Conservation (phyloP, 1,140 invertebrate species). For the Pseudobourletiella spinata region DNA sequence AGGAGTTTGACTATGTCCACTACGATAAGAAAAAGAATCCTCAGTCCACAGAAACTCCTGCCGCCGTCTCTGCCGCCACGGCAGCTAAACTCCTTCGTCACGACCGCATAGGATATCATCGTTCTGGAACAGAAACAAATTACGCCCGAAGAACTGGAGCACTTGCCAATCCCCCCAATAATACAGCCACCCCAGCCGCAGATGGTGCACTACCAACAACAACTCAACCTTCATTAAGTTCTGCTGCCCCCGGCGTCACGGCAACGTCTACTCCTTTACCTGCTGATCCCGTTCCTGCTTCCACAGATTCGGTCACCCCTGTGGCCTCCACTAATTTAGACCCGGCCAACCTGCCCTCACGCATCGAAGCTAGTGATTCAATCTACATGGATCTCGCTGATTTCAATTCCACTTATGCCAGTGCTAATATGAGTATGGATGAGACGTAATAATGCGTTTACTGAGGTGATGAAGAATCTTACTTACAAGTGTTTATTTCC, state of each 20-base stretch:
- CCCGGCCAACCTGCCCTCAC: background rate
- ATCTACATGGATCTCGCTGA: conserved; percentile 1
- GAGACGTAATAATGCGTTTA: too few relatives aligned
- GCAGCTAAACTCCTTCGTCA: background rate
- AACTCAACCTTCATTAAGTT: background rate
- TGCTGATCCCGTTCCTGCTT: background rate
- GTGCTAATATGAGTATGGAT: conserved; percentile 10
- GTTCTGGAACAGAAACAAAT: too few relatives aligned
- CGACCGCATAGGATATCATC: background rate
- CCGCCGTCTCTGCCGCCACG: background rate
- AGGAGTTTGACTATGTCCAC: conserved; percentile 53
- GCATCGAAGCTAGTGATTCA: background rate
- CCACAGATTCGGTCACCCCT: background rate
- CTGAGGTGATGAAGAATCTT: too few relatives aligned
- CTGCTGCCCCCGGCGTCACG: background rate
- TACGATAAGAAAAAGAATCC: conserved; percentile 33
- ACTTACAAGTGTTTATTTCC: too few relatives aligned
- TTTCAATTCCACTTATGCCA: conserved; percentile 1
- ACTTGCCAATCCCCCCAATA: background rate
- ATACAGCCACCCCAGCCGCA: background rate
- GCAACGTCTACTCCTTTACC: background rate
- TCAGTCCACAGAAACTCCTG: background rate
- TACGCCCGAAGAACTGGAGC: background rate
- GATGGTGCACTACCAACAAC: background rate
- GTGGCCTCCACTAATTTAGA: background rate